Conservation (phyloP, 1,140 invertebrate species). For the Drosophila subpulchrella region DNA sequence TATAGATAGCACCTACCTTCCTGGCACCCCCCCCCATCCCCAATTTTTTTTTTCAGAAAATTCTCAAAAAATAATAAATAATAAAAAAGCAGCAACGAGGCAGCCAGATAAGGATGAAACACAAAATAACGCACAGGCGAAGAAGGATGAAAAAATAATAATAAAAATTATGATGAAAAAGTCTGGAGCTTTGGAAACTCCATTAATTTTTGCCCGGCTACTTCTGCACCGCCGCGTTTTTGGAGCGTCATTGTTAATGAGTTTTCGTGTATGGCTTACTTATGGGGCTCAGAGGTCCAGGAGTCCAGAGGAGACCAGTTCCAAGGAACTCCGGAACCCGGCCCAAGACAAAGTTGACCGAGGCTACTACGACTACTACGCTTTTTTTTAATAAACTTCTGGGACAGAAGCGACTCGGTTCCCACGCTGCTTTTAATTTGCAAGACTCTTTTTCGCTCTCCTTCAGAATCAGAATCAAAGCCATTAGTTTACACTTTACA, state of each 20-base stretch:
- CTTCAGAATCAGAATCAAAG: conserved; percentile 64
- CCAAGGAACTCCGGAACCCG: conserved; percentile 63
- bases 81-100: conserved; percentile 48
- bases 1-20: not conserved
- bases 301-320: conserved; percentile 52
- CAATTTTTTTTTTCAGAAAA: conserved; percentile 38
- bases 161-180: conserved; percentile 80
- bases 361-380: conserved; percentile 28
- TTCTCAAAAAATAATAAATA: conserved; percentile 76
- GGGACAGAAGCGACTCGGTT: conserved; percentile 53
- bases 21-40: not conserved
- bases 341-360: conserved; percentile 61
- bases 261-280: conserved; percentile 83
- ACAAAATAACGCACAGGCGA: conserved; percentile 28
- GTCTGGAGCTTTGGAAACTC: conserved; percentile 70
- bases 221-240: conserved; percentile 45
- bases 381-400: conserved; percentile 75
- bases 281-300: conserved; percentile 25
- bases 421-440: conserved; percentile 76
- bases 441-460: conserved; percentile 14
- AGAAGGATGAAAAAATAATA: conserved; percentile 50
- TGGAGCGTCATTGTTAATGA: conserved; percentile 81
- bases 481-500: conserved; percentile 83
- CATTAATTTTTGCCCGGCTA: conserved; percentile 73
- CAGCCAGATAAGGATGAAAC: conserved; percentile 46